Evolutionary conservation across 2,797 vertebrate genomes (phyloP), one percentile per base, ranked within the genome.

Genomic region (Poeciliopsis turneri): DNA sequence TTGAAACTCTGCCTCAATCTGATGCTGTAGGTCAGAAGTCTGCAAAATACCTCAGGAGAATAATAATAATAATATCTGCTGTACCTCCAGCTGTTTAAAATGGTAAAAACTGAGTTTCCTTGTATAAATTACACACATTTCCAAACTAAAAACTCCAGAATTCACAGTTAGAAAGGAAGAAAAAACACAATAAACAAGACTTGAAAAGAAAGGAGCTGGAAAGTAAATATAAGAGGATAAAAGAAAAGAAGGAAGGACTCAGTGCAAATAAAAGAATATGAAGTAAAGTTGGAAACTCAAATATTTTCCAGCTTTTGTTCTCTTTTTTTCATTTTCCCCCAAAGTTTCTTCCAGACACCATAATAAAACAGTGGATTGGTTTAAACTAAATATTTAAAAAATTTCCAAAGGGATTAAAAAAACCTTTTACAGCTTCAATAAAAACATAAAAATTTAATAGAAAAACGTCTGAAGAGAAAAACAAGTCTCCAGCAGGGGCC

Each of bases 401-500:
- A 41, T 39, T 39, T 12, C 64, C 64, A 41, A 68, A 41, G 8
- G 64, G 36, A 41, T 41, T 23, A 1, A 39, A 5, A 36, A 39
- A 61, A 43, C 15, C 23, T 41, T 79, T 76, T 5, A 33, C 15
- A 61, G 10, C n/a, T 28, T 74, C 30, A 33, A 64, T 64, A 64
- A 20, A 36, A 16, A 36, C 6, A 64, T 64, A 20, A 10, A 53
- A n/a, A 55, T 55, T n/a, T 55, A 55, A 55, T 39, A 66, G 18
- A 33, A 66, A 66, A 66, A 39, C 18, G 36, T 66, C 61, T 64
- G 61, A 33, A 15, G 28, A 61, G 30, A 33, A 64, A 64, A 64
- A 11, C 53, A 36, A 16, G 6, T 39, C 55, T 84, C 78, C 89
- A 88, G 68, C 64, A 84, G 88, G 83, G 86, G 88, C 80, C 90